A percentile compares a stretch with the other conserved stretches of the same genome.
phyloP scores from a whole-genome alignment of 2,113 vertebrate species.

The Hemiprocne comata region DNA sequence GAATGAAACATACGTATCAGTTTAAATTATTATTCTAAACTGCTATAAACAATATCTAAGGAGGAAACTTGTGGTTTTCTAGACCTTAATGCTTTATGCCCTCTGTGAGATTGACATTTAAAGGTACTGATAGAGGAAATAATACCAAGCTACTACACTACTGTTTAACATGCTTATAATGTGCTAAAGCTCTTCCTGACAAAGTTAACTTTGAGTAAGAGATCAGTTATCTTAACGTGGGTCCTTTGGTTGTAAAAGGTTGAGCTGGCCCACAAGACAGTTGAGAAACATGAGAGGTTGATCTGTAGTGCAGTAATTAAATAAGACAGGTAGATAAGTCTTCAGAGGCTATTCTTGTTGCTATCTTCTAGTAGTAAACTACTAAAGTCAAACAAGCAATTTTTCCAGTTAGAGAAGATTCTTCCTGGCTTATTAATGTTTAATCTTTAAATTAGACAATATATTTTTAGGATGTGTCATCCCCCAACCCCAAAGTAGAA shows the following conservation, averaged over 20 bases:
- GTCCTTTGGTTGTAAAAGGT: constrained; percentile 5
- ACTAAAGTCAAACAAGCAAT: constrained; percentile 28
- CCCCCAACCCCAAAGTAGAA: not conserved
- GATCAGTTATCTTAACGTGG: not conserved
- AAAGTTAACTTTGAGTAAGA: constrained; percentile 14
- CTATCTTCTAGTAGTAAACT: not conserved
- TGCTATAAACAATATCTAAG: not conserved
- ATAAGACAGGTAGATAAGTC: not conserved
- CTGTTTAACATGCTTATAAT: not conserved
- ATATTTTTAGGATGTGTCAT: not conserved
- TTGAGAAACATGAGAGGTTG: not conserved
- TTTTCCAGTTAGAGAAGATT: not conserved
- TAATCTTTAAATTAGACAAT: not conserved
- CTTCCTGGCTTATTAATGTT: not conserved
- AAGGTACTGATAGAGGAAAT: not conserved
- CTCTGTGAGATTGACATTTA: not conserved
- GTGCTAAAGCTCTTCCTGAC: not conserved
- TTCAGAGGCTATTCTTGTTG: not conserved
- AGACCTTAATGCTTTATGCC: not conserved
- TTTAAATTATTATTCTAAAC: not conserved
- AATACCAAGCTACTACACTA: not conserved
- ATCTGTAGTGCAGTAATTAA: not conserved
- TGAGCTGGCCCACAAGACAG: constrained; percentile 4
- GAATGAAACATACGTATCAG: not conserved
- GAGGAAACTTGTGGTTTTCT: not conserved